These are phyloP conservation scores for Lepidotrigona ventralis DNA, from an alignment of 1,140 invertebrate genomes.

Conservation along the genomic window DNA sequence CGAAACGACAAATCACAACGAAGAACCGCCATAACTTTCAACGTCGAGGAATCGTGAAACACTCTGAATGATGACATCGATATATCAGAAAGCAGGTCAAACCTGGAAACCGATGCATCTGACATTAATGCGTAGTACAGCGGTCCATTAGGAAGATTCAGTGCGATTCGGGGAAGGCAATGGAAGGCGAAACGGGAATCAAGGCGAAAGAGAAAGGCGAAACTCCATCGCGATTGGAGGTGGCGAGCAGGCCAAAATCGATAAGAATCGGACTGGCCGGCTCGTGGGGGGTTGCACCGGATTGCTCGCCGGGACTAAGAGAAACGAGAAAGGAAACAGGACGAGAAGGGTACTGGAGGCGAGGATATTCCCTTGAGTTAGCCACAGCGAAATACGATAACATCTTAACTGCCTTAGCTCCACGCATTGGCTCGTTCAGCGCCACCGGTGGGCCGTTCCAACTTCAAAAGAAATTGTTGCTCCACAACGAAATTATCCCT, in stretches of 20 bases:
- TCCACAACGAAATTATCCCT: slow-evolving; percentile 22
- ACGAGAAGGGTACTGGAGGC: slow-evolving; percentile 33
- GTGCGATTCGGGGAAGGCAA: slow-evolving; percentile 21
- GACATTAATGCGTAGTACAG: slow-evolving; percentile 47
- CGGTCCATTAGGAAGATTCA: slow-evolving; percentile 55
- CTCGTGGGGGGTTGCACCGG: slow-evolving; percentile 5
- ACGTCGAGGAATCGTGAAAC: background rate
- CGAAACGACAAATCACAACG: background rate
- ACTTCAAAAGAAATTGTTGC: slow-evolving; percentile 46
- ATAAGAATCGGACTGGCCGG: slow-evolving; percentile 53
- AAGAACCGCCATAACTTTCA: background rate
- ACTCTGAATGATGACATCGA: background rate
- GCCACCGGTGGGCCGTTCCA: slow-evolving; percentile 45
- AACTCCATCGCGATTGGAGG: slow-evolving; percentile 39
- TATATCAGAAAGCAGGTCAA: slow-evolving; percentile 31
- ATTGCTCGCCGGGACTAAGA: background rate
- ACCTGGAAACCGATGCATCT: slow-evolving; percentile 22
- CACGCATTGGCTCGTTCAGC: slow-evolving; percentile 32
- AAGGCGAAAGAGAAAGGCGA: slow-evolving; percentile 14
- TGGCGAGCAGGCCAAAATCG: slow-evolving; percentile 47
- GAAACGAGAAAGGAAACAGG: slow-evolving; percentile 21
- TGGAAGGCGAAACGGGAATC: slow-evolving; percentile 18
- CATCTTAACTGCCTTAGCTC: slow-evolving; percentile 63
- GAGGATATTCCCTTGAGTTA: slow-evolving; percentile 54
- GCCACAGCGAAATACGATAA: slow-evolving; percentile 58